These are phyloP conservation scores for Drosophila mulleri DNA, from an alignment of 2,888 invertebrate species.

Conservation along the genomic window DNA sequence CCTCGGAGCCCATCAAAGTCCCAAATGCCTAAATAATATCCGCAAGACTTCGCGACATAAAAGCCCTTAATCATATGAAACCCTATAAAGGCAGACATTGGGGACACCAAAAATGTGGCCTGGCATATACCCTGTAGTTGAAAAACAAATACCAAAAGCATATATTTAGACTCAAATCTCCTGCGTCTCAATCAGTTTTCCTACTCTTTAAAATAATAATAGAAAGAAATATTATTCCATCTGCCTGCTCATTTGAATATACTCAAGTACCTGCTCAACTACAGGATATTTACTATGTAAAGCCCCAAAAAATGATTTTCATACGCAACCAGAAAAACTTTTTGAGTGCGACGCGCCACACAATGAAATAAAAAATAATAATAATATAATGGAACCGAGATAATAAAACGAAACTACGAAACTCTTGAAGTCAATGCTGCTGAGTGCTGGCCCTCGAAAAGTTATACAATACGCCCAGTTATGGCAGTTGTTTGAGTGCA, in stretches of 20 bases:
- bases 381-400: constrained; percentile 28
- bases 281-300: background rate
- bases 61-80: constrained; percentile 66
- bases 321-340: constrained; percentile 36
- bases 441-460: constrained; percentile 44
- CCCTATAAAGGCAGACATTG: constrained; percentile 31
- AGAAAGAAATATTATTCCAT: background rate
- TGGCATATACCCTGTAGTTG: background rate
- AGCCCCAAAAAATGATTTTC: background rate
- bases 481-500: constrained; percentile 48
- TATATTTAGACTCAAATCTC: too few relatives aligned
- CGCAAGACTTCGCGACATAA: constrained; percentile 41
- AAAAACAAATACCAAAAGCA: background rate
- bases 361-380: constrained; percentile 8
- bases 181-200: too few relatives aligned
- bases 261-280: background rate
- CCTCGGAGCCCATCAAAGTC: constrained; percentile 30
- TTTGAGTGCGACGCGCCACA: constrained; percentile 16
- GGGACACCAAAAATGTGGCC: background rate
- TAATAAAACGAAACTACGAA: constrained; percentile 58
- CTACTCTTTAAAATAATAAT: background rate
- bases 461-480: constrained; percentile 55
- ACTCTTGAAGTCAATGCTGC: constrained; percentile 37
- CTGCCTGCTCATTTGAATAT: background rate
- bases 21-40: constrained; percentile 46